These are phyloP conservation scores for Andrena fulva DNA, from an alignment of 2,888 invertebrate species.

Conservation along the genomic window DNA sequence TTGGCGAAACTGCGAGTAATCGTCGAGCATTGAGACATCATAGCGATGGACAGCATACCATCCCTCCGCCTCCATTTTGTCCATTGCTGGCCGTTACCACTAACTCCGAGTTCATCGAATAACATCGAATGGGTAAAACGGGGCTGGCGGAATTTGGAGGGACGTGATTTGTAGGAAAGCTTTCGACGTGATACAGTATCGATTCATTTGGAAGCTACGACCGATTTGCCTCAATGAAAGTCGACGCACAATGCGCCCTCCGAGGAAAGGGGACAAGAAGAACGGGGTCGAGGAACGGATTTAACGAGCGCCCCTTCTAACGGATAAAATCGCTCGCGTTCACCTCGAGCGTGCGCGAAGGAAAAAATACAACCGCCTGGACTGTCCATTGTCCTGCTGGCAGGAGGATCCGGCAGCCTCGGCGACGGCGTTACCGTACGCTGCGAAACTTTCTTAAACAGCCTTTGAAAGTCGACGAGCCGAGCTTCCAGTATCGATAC, in stretches of 20 bases:
- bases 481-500: conserved; percentile 65
- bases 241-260: conserved; percentile 12
- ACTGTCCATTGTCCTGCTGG: conserved; percentile 63
- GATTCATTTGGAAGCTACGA: neutral
- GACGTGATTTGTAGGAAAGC: neutral
- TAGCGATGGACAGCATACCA: neutral
- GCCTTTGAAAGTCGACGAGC: conserved; percentile 55
- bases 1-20: neutral
- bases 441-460: conserved; percentile 70
- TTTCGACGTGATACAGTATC: neutral
- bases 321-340: conserved; percentile 47
- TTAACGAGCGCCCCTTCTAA: conserved; percentile 55
- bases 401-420: conserved; percentile 41
- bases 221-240: conserved; percentile 8
- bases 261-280: neutral
- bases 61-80: neutral
- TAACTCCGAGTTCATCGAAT: neutral
- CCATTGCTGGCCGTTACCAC: neutral
- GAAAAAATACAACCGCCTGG: conserved; percentile 48
- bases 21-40: conserved; percentile 4
- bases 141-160: neutral
- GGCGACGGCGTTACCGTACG: conserved; percentile 47
- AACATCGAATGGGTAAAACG: neutral
- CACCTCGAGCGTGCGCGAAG: conserved; percentile 24
- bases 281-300: conserved; percentile 47